Evolutionary conservation across 2,113 vertebrate genomes (phyloP).

Genomic region (Poicephalus gulielmi): DNA sequence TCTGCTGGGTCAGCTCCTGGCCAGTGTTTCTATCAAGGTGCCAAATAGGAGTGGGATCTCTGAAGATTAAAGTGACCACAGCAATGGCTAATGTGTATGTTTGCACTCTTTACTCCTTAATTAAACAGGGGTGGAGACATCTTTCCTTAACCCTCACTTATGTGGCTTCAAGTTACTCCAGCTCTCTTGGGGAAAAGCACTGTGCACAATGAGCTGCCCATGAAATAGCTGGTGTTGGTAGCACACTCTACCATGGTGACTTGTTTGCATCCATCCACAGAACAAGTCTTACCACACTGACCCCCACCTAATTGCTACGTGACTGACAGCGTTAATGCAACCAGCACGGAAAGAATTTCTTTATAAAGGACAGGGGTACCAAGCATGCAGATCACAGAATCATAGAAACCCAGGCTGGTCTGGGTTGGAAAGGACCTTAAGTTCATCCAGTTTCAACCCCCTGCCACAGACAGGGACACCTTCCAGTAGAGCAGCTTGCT

Average conservation of each 20-base stretch:
- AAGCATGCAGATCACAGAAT: not conserved
- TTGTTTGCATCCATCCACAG: not conserved
- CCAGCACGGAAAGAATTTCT: not conserved
- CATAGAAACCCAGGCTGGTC: not conserved
- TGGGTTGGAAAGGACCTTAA: not conserved
- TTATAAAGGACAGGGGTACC: not conserved
- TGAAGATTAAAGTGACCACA: not conserved
- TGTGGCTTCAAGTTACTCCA: accelerated
- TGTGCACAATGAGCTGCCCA: not conserved
- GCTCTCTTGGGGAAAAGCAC: not conserved
- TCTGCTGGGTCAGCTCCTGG: accelerated
- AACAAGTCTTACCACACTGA: not conserved
- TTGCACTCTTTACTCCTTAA: not conserved
- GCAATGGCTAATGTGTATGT: not conserved
- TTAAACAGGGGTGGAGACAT: not conserved
- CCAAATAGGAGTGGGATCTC: not conserved
- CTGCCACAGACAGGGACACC: not conserved
- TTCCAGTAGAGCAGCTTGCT: not conserved
- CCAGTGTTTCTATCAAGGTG: not conserved
- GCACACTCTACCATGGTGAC: not conserved
- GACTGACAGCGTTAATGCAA: not conserved
- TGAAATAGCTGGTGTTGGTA: not conserved
- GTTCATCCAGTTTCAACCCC: not conserved
- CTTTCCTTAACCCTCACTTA: not conserved
- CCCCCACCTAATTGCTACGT: not conserved